These are phyloP conservation scores for Sturmia bella DNA, from an alignment of 2,888 invertebrate species.

Conservation along the genomic window DNA sequence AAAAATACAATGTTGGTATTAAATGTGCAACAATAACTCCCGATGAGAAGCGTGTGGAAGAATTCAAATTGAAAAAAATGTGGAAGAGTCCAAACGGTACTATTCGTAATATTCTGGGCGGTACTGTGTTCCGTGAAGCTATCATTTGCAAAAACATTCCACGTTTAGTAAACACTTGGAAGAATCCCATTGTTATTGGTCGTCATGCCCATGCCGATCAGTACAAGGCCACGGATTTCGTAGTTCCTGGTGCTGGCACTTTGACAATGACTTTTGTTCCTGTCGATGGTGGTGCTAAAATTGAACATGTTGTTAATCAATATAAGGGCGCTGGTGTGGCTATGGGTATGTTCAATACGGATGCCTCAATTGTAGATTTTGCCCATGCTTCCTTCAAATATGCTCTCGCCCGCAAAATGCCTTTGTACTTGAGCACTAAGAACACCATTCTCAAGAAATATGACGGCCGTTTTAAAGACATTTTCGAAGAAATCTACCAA, in stretches of 20 bases:
- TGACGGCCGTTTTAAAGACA: slow-evolving; percentile 98
- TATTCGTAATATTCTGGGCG: slow-evolving; percentile 93
- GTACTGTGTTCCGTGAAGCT: slow-evolving; percentile 89
- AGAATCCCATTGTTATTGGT: slow-evolving; percentile 98
- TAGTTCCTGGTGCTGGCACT: slow-evolving; percentile 95
- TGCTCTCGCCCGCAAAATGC: slow-evolving; percentile 92
- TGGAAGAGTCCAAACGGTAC: slow-evolving; percentile 96
- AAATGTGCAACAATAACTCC: slow-evolving; percentile 99
- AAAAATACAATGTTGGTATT: slow-evolving; percentile 98
- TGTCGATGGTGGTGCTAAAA: slow-evolving; percentile 83
- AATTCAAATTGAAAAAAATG: slow-evolving; percentile 93
- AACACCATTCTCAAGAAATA: slow-evolving; percentile 98
- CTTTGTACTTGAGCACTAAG: slow-evolving; percentile 97
- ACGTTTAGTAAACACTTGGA: slow-evolving; percentile 96
- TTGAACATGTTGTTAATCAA: slow-evolving; percentile 90
- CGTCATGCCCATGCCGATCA: slow-evolving; percentile 99
- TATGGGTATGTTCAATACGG: slow-evolving; percentile 97
- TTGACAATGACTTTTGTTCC: slow-evolving; percentile 93
- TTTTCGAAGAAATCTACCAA: slow-evolving; percentile 97
- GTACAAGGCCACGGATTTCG: slow-evolving; percentile 98
- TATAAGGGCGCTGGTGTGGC: slow-evolving; percentile 95
- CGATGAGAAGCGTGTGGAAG: slow-evolving; percentile 97
- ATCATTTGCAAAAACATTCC: slow-evolving; percentile 97
- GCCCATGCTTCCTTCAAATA: slow-evolving; percentile 97
- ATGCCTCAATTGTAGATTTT: slow-evolving; percentile 95